Evolutionary conservation across 1,140 invertebrate species (phyloP), one percentile per base, ranked within the genome.

Genomic region (Augochlora pura): DNA sequence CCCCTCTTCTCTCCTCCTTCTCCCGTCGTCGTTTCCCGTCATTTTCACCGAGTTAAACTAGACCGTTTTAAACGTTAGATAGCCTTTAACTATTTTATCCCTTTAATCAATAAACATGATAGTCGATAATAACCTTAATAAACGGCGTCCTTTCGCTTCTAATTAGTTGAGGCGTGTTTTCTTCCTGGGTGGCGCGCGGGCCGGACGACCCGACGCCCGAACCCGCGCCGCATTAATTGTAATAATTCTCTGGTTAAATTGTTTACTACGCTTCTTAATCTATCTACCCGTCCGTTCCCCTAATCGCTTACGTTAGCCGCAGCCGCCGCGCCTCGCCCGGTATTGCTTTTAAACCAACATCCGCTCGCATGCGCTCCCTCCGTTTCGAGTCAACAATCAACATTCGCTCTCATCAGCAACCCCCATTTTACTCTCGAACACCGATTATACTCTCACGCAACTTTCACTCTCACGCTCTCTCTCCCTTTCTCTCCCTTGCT

Each of bases 21-120:
- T 70, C 27, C 77, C 25, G 46, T 16, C n/a, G 16, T 18, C 14
- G 49, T 52, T 16, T 52, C 16, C 49, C 10, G 1, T 5, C 16
- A 18, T 52, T 71, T 84, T 66, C 80, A 74, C 79, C 69, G 66
- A 77, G 67, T 87, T 86, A 52, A 87, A 87, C 86, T 87, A 87
- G 86, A 86, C 82, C 85, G 85, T 84, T 81, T 84, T 79, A 79
- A 74, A 80, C 78, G 60, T 85, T 85, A 85, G 75, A 84, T 77
- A 86, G 84, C 76, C 62, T 80, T 86, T 78, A 87, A 86, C 79
- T 86, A 86, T 86, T 65, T 84, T 82, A 76, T 63, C 82, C 77
- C 82, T n/a, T n/a, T 72, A 86, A 12, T 46, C 10, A 46, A 86
- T 86, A 86, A 86, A 85, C 66, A 27, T 75, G 83, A 81, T 71